These are phyloP conservation scores for Drosophila formosana DNA, from an alignment of 2,888 invertebrate genomes.

Conservation along the genomic window DNA sequence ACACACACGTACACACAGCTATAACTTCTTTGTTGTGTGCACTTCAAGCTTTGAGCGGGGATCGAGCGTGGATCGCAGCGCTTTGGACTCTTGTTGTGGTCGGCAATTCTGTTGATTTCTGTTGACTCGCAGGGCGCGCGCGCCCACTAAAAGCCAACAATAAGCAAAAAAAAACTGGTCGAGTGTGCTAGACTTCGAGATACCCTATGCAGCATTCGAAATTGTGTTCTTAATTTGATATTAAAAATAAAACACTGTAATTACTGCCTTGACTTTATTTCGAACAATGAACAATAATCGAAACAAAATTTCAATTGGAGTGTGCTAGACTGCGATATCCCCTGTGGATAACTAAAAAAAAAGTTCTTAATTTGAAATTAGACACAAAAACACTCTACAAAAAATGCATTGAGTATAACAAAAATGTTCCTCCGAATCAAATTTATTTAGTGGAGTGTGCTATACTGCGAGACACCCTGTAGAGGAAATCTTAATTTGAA, in stretches of 20 bases:
- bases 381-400: no score
- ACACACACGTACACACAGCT: constrained; percentile 5
- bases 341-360: no score
- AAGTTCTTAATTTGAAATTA: background rate
- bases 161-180: background rate
- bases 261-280: no score
- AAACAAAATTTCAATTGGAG: no score
- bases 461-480: no score
- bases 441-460: no score
- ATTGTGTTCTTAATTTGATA: background rate
- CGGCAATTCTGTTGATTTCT: constrained; percentile 47
- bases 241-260: background rate
- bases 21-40: constrained; percentile 37
- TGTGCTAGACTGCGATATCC: no score
- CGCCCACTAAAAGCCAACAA: constrained; percentile 39
- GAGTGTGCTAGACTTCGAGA: background rate
- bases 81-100: constrained; percentile 29
- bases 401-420: no score
- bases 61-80: constrained; percentile 32
- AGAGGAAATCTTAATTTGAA: no score
- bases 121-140: constrained; percentile 32
- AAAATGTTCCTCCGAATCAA: no score
- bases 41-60: constrained; percentile 33
- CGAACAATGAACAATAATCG: no score
- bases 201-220: background rate